Base-by-base conservation (phyloP, 2,888 invertebrate genomes). In the Trichogramma evanescens region DNA sequence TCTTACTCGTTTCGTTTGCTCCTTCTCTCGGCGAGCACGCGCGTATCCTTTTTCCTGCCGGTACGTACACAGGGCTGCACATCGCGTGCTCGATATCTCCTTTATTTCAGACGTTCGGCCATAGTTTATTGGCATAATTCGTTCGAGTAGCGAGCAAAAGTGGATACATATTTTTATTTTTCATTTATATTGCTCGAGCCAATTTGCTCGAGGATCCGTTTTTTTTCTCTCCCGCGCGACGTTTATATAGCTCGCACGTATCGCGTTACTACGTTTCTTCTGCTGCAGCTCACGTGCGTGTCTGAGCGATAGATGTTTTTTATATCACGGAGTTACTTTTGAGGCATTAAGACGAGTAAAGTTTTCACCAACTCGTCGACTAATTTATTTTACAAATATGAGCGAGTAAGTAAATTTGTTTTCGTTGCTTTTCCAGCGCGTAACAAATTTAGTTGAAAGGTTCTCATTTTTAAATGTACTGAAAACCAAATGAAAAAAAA, bases 21-120 rank as follows among this genome's bases (percentile, higher is more conserved):
- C 40, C 6, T 51, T 42, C 61, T 62, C 65, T 66, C 64, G 58
- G 58, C 58, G 64, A 52, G 61, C 63, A 65, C 62, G 62, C 64
- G 64, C 59, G 61, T 44, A 54, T 50, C 6, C 54, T 9, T 13
- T 54, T n/a, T 49, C 9, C 41, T 10, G 60, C 51, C 51, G 61
- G 57, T 56, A 66, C 6, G 39, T 49, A 42, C 6, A 51, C 44
- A 13, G 43, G 40, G 58, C 48, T n/a, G 40, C 46, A 42, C 58
- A 56, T 59, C 65, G 54, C 58, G 62, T 61, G 62, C 51, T 39
- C 55, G 57, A 59, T 64, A 64, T 64, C 62, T 64, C 62, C 58
- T 53, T 61, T 53, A 61, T 51, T 59, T 56, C 54, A 54, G 52
- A 50, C 26, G 56, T 54, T 13, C 50, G 40, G 9, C 26, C 26